Evolutionary conservation across 2,888 invertebrate species (phyloP).

Genomic region (Girardia tigrina): DNA sequence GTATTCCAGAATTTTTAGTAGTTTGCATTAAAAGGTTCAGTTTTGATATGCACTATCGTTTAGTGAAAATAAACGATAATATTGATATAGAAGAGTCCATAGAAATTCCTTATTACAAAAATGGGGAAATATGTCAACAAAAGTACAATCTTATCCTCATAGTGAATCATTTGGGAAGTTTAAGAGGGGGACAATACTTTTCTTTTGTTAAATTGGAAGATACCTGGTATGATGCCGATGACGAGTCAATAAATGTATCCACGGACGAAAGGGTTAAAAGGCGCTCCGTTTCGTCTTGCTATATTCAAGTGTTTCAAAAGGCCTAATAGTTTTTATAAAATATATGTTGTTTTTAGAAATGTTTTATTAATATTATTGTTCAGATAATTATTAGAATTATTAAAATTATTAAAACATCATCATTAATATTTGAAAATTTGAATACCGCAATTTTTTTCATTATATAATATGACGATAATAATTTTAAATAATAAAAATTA

Average conservation of each 20-base stretch:
- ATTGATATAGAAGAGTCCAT: neutral
- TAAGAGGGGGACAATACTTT: neutral
- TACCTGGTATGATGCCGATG: neutral
- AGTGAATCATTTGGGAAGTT: neutral
- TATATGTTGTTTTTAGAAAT: too few species aligned
- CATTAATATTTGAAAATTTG: too few species aligned
- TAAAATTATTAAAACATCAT: too few species aligned
- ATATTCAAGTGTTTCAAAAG: constrained; percentile 1
- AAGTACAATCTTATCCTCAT: neutral
- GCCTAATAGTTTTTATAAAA: too few species aligned
- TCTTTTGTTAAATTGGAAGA: neutral
- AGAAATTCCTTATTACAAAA: neutral
- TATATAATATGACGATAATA: too few species aligned
- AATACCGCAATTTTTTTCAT: too few species aligned
- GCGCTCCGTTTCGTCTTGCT: neutral
- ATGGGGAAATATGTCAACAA: neutral
- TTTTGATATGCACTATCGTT: neutral
- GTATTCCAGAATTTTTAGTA: neutral
- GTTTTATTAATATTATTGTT: too few species aligned
- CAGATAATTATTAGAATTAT: too few species aligned
- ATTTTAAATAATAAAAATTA: too few species aligned
- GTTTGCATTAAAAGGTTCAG: neutral
- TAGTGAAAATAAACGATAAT: neutral
- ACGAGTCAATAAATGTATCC: neutral
- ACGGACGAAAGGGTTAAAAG: neutral